These are phyloP conservation scores for Cantharis nigra DNA, from an alignment of 2,888 invertebrate species.

Conservation along the genomic window DNA sequence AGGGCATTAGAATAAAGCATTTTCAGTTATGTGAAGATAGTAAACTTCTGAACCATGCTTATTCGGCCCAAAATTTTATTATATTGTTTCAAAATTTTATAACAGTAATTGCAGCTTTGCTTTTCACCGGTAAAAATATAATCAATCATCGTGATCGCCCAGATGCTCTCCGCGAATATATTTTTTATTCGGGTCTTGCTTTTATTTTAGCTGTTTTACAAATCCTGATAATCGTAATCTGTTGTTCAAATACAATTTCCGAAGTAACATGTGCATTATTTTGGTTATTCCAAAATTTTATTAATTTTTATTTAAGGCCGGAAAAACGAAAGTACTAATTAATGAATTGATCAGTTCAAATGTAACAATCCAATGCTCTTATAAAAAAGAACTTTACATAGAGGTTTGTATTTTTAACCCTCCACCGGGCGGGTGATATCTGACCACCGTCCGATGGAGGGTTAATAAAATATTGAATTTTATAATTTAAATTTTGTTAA, in stretches of 20 bases:
- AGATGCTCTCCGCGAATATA: not conserved
- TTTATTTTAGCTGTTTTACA: not conserved
- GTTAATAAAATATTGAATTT: no score
- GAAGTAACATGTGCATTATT: not conserved
- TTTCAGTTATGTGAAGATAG: not conserved
- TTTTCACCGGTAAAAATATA: conserved; percentile 5
- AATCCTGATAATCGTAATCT: not conserved
- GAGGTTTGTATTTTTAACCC: not conserved
- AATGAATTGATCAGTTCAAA: not conserved
- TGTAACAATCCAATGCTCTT: not conserved
- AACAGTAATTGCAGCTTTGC: conserved; percentile 3
- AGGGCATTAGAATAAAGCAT: not conserved
- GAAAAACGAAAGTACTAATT: not conserved
- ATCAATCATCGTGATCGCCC: not conserved
- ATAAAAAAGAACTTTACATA: conserved; percentile 2
- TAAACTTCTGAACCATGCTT: not conserved
- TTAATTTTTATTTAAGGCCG: conserved; percentile 2
- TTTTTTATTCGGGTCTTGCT: not conserved
- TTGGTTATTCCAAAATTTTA: not conserved
- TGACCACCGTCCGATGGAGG: no score
- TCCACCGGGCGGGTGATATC: no score
- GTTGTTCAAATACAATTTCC: not conserved
- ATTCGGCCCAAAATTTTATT: not conserved
- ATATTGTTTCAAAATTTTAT: conserved; percentile 8
- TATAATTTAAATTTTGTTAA: not conserved